These are phyloP conservation scores for Drosophila kikkawai DNA, from an alignment of 1,140 invertebrate genomes.

Conservation along the genomic window DNA sequence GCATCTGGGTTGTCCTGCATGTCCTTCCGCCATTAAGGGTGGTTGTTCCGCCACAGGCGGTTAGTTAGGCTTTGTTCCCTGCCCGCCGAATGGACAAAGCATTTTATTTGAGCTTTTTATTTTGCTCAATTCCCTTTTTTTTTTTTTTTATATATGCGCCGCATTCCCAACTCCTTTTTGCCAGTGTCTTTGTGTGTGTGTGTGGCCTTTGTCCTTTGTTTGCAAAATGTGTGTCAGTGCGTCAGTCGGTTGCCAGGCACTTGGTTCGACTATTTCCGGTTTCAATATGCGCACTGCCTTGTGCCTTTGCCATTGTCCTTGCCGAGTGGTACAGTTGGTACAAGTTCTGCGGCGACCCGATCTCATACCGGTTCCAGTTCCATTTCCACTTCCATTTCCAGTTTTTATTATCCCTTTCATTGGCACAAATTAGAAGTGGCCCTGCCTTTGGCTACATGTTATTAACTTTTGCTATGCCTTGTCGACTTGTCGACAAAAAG, in stretches of 20 bases:
- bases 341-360: conserved; percentile 45
- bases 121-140: conserved; percentile 64
- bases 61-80: conserved; percentile 71
- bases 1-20: conserved; percentile 65
- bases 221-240: conserved; percentile 79
- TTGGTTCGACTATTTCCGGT: conserved; percentile 82
- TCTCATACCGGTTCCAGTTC: conserved; percentile 4
- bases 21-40: conserved; percentile 77
- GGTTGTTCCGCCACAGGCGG: conserved; percentile 66
- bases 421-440: conserved; percentile 59
- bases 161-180: conserved; percentile 37
- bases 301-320: conserved; percentile 39
- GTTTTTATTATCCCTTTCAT: conserved; percentile 54
- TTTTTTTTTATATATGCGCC: conserved; percentile 15
- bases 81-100: conserved; percentile 68
- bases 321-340: conserved; percentile 67
- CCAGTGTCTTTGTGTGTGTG: conserved; percentile 41
- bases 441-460: conserved; percentile 53
- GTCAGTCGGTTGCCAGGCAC: conserved; percentile 80
- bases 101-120: conserved; percentile 83
- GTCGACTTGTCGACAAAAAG: conserved; percentile 68
- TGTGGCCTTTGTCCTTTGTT: conserved; percentile 78
- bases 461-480: conserved; percentile 76
- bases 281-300: conserved; percentile 75
- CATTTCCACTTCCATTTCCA: conserved; percentile 14